These are phyloP conservation scores for Diloba caeruleocephala DNA, from an alignment of 2,888 invertebrate genomes.

Conservation along the genomic window DNA sequence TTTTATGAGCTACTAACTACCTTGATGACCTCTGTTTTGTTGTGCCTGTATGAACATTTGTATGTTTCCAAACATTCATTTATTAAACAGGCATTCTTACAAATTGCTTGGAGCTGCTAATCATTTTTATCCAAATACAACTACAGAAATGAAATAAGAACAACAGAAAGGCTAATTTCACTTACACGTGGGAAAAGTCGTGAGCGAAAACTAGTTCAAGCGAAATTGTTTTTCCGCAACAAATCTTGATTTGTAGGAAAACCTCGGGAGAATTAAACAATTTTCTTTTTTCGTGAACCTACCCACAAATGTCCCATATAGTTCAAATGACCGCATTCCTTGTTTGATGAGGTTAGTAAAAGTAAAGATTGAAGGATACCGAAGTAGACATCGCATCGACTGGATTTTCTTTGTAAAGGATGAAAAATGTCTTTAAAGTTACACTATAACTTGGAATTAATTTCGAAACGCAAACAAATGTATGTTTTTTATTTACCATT, in stretches of 20 bases:
- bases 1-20: too few species aligned
- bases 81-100: too few species aligned
- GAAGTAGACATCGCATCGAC: neutral
- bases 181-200: neutral
- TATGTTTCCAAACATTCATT: too few species aligned
- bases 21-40: too few species aligned
- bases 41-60: too few species aligned
- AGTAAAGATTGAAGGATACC: slow-evolving; percentile 32
- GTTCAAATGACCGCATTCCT: slow-evolving; percentile 42
- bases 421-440: too few species aligned
- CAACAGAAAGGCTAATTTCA: slow-evolving; percentile 8
- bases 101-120: too few species aligned
- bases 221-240: slow-evolving; percentile 51
- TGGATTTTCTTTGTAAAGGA: too few species aligned
- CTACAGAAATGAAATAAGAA: neutral
- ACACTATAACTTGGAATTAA: too few species aligned
- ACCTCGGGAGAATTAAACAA: slow-evolving; percentile 56
- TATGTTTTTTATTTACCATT: too few species aligned
- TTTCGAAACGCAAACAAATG: too few species aligned
- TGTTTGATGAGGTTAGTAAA: slow-evolving; percentile 41
- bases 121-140: neutral
- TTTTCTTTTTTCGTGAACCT: slow-evolving; percentile 50
- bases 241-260: slow-evolving; percentile 54
- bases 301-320: slow-evolving; percentile 47
- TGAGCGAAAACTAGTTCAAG: slow-evolving; percentile 25